Evolutionary conservation across 2,797 vertebrate species (phyloP).

Genomic region (Carcharodon carcharias): DNA sequence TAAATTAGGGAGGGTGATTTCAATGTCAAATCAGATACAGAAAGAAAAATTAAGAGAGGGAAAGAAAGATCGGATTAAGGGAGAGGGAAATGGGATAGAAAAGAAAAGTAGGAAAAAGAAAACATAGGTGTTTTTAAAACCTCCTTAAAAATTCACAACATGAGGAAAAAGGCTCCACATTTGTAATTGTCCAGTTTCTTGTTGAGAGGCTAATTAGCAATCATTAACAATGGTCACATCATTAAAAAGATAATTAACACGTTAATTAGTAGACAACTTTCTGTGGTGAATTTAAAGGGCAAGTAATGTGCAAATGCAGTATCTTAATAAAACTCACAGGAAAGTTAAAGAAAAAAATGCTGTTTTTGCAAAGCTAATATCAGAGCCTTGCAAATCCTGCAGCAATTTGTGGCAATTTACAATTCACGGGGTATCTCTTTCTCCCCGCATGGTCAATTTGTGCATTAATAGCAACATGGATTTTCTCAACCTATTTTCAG

Average conservation of each 20-base stretch:
- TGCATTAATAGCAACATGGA: no score
- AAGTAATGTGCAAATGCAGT: not conserved
- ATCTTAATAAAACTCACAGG: not conserved
- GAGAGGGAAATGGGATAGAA: not conserved
- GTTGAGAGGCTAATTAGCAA: not conserved
- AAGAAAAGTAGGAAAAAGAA: not conserved
- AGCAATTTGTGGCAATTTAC: not conserved
- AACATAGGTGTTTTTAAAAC: not conserved
- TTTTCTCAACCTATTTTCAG: no score
- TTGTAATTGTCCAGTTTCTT: not conserved
- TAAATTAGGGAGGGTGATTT: no score
- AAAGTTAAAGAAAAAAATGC: not conserved
- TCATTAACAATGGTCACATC: not conserved
- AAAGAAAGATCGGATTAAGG: not conserved
- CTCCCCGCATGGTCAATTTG: no score
- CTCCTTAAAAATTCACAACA: not conserved
- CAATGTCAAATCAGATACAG: no score
- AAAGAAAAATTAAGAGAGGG: no score
- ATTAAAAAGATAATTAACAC: not conserved
- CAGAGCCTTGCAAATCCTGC: not conserved
- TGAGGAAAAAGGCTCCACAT: not conserved
- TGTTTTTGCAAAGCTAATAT: not conserved
- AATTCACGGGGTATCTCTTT: no score
- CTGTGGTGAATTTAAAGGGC: not conserved
- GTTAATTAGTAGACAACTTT: not conserved